Evolutionary conservation across 2,888 invertebrate species (phyloP).

Genomic region (Brachypalpus laphriformis): DNA sequence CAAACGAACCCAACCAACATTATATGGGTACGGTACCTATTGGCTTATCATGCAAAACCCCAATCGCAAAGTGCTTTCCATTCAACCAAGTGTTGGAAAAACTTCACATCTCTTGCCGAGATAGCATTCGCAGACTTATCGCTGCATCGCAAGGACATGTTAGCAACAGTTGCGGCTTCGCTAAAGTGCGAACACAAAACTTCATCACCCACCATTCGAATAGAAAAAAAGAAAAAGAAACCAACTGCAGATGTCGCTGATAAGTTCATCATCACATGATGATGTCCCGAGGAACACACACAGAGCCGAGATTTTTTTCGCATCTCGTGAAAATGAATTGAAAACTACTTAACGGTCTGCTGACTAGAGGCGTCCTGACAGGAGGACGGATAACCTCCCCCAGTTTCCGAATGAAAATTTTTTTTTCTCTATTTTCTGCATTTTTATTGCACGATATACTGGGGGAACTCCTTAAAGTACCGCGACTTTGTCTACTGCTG

Average conservation of each 20-base stretch:
- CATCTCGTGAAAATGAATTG: conserved; percentile 46
- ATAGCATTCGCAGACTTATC: conserved; percentile 44
- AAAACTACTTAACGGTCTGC: conserved; percentile 60
- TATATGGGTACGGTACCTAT: background rate
- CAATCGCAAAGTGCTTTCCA: background rate
- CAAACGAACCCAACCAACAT: background rate
- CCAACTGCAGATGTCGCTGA: conserved; percentile 46
- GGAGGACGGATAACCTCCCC: background rate
- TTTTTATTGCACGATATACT: conserved; percentile 43
- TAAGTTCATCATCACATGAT: conserved; percentile 22
- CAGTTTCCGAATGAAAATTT: conserved; percentile 20
- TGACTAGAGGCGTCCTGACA: conserved; percentile 26
- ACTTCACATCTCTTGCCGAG: conserved; percentile 42
- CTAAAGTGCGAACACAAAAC: conserved; percentile 48
- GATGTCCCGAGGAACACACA: background rate
- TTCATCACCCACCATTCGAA: background rate
- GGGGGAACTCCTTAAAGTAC: conserved; percentile 23
- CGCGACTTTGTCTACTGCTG: conserved; percentile 35
- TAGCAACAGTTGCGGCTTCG: conserved; percentile 40
- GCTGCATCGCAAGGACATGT: conserved; percentile 21
- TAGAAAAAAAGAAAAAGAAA: background rate
- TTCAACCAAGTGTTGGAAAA: conserved; percentile 7
- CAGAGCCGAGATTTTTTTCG: conserved; percentile 28
- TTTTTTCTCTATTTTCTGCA: conserved; percentile 5
- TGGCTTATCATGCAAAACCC: background rate